phyloP scores from a whole-genome alignment of 2,797 vertebrate genomes.

The Sorex maritimensis region DNA sequence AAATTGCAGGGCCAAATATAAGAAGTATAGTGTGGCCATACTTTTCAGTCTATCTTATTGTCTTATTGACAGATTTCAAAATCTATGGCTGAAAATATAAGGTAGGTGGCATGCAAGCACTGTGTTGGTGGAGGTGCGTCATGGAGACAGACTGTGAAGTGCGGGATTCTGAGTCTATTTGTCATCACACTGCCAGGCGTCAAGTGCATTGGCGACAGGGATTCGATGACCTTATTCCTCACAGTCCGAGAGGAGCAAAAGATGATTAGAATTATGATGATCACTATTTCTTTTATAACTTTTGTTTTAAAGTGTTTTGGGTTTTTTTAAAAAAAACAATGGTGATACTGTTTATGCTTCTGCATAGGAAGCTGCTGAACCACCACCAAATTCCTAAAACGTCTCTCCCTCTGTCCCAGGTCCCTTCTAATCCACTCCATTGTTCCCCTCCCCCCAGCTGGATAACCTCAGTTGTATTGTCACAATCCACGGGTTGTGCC shows the following conservation, averaged over 20 bases:
- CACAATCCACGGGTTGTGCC: too few relatives aligned
- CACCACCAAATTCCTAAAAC: too few relatives aligned
- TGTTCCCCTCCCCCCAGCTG: too few relatives aligned
- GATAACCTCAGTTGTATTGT: too few relatives aligned
- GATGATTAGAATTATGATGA: slow-evolving; percentile 45
- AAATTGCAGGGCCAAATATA: not conserved
- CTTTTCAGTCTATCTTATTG: not conserved
- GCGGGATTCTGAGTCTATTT: slow-evolving; percentile 38
- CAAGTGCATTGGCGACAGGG: not conserved
- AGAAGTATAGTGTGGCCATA: not conserved
- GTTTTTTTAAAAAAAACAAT: too few relatives aligned
- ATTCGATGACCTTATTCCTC: slow-evolving; percentile 39
- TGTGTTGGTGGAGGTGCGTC: not conserved
- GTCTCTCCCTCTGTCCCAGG: too few relatives aligned
- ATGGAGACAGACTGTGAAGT: slow-evolving; percentile 36
- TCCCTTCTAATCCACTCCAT: too few relatives aligned
- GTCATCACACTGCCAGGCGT: not conserved
- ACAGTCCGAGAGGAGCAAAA: not conserved
- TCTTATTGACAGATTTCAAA: slow-evolving; percentile 6
- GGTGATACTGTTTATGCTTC: too few relatives aligned
- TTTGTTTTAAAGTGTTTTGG: too few relatives aligned
- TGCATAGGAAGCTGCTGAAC: too few relatives aligned
- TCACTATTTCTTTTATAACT: not conserved
- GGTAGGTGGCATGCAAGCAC: not conserved
- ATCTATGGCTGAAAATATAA: slow-evolving; percentile 37